phyloP scores from a whole-genome alignment of 1,140 invertebrate genomes.

The Antheraea mylitta region DNA sequence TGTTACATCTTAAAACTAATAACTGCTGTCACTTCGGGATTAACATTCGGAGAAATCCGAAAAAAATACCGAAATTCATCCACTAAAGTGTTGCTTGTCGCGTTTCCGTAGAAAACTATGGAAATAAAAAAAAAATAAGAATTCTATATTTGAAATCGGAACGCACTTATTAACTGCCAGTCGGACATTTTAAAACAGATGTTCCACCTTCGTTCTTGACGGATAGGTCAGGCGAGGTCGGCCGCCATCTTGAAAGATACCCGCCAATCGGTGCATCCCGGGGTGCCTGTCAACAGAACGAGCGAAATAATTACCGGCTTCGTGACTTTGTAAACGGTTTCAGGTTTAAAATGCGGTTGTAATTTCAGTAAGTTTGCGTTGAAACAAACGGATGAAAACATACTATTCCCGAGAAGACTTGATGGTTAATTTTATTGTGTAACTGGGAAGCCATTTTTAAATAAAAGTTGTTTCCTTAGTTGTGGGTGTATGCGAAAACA shows the following conservation, averaged over 20 bases:
- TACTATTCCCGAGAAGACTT: not conserved
- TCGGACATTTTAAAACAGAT: conserved; percentile 74
- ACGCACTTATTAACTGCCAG: conserved; percentile 65
- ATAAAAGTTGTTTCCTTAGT: not conserved
- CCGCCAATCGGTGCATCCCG: conserved; percentile 55
- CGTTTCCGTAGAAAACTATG: conserved; percentile 2
- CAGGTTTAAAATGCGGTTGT: conserved; percentile 31
- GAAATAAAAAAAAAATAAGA: conserved; percentile 23
- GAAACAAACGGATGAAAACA: conserved; percentile 6
- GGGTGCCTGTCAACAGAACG: conserved; percentile 59
- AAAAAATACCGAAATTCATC: conserved; percentile 7
- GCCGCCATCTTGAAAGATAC: conserved; percentile 67
- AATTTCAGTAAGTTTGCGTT: conserved; percentile 50
- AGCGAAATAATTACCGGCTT: conserved; percentile 67
- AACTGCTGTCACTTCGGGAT: not conserved
- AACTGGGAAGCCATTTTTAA: not conserved
- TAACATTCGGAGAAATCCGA: conserved; percentile 2
- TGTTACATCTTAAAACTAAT: not conserved
- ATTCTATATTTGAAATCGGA: conserved; percentile 52
- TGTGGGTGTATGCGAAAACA: not conserved
- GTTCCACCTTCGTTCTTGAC: conserved; percentile 66
- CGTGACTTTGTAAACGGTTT: conserved; percentile 53
- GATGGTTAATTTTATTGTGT: not conserved
- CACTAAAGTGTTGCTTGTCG: not conserved
- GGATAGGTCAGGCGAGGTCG: conserved; percentile 71